Base-by-base conservation (phyloP, 2,888 invertebrate species). In the Eueremaeus valkanovi region DNA sequence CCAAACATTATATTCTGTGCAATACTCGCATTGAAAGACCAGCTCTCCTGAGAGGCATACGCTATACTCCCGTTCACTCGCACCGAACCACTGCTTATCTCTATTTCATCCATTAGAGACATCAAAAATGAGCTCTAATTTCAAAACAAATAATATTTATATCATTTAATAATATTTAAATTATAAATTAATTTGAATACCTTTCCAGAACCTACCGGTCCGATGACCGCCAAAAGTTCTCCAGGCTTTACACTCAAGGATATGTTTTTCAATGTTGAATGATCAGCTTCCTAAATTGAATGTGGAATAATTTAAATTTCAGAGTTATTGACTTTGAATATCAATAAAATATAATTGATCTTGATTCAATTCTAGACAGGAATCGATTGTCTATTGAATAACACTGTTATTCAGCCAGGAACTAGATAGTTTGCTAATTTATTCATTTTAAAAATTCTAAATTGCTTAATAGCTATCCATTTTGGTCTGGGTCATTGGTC, bases 161-260 rank as follows among this genome's bases (percentile, higher is more conserved):
- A 42, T n/a, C n/a, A n/a, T n/a, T n/a, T n/a, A 42, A 42, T 11
- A 11, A 42, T 42, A 42, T 42, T 42, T 42, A 42, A 42, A 11
- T 11, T 11, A 42, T 42, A 42, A 11, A 42, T 42, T 42, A 42
- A n/a, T 49, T 49, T 49, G 27, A 24, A 33, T 40, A 68, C 70
- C 86, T 76, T 76, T 63, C 95, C 95, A 42, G 92, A 87, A 11
- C 95, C 95, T 16, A 95, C 94, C 0, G 93, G 89, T 16, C 95
- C 95, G 76, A 95, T 90, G 21, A 95, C 86, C 1, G 91, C 92
- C 79, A 91, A 88, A 74, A 88, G 84, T 72, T 85, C 82, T 2
- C 85, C 85, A 2, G 82, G 79, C 33, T 80, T 79, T 3, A 84
- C 83, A 3, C 77, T 78, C 6, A 84, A 79, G 16, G 81, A 82